Evolutionary conservation across 2,888 invertebrate species (phyloP), one percentile per base, ranked within the genome.

Genomic region (Spodoptera picta): DNA sequence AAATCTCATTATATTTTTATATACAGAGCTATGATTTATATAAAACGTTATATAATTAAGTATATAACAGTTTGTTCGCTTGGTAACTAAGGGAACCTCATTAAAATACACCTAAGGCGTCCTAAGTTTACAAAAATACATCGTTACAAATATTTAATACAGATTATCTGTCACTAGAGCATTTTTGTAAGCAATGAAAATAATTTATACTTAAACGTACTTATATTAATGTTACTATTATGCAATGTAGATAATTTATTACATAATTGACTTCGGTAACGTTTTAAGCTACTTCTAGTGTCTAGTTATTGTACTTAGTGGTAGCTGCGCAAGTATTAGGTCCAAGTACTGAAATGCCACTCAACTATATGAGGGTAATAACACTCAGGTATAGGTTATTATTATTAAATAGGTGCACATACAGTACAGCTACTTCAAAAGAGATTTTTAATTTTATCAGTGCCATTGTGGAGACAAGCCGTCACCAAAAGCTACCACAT

Each of bases 251-350:
- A 79, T 72, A 69, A 71, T 81, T 76, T 82, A 75, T 80, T 85
- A 85, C 76, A 76, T 92, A 92, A 93, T 93, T 93, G 92, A 93
- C 92, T 87, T 83, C 87, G 87, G 89, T 89, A 90, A 89, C 87
- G 70, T 80, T 83, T 82, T 85, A 86, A 81, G 78, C 83, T 89
- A 88, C 75, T 81, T 60, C 82, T 90, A 90, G 77, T 64, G 79
- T 79, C 88, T 92, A 91, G 77, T 91, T 91, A 92, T 92, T 93
- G 93, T 93, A 92, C 92, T 93, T 90, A 89, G 75, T 84, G 85
- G 87, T 90, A 90, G 85, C 80, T 86, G 87, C 82, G 83, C 80
- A 86, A 85, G 80, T 82, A 80, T 82, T 80, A 82, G 6, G 36
- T 7, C 36, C 36, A 7, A 36, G 9, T 9, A 36, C 7, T 36